Base-by-base conservation (phyloP, 92 coral and sea anemone species). In the Phenganax subtilis region DNA sequence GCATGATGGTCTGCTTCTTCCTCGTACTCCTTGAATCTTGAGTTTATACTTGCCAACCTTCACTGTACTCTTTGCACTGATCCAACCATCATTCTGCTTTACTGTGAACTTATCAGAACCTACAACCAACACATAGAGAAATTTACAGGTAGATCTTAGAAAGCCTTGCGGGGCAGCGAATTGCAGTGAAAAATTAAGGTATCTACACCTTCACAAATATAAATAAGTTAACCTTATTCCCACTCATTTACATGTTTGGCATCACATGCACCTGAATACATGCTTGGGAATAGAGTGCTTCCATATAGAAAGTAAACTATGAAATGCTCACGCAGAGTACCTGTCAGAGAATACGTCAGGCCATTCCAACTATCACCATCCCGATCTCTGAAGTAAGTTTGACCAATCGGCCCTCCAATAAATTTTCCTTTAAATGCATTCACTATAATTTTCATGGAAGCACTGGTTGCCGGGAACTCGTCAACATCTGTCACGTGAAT, bases 381-480 rank as follows among this genome's bases (percentile, higher is more conserved):
- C 10, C 66, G 59, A 58, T 94, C 98, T 66, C 64, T 59, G 75
- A 92, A 94, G 72, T 94, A 94, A 3, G 98, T 87, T 75, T 89
- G 90, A 0, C 92, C 98, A 30, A 94, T 87, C n/a, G 77, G 56
- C 16, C 98, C 98, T n/a, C 97, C 92, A 1, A 80, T 78, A 87
- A 94, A 94, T 25, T 72, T 59, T 7, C 96, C 96, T 17, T 82
- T 85, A 6, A 87, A 82, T 25, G 96, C 87, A 75, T 94, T 91
- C 55, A 92, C 91, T 27, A 94, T 80, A 14, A 94, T 90, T 25
- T 84, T 90, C 82, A 86, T 84, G 3, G 87, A 62, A n/a, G 89
- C 93, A 54, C n/a, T n/a, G n/a, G n/a, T n/a, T n/a, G n/a, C n/a
- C n/a, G n/a, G n/a, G n/a, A n/a, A n/a, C n/a, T 90, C 91, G n/a